Percentiles rank a stretch among this genome's conserved stretches.
These are phyloP conservation scores for Gryllus longicercus DNA, from an alignment of 2,888 invertebrate genomes.

Conservation along the genomic window DNA sequence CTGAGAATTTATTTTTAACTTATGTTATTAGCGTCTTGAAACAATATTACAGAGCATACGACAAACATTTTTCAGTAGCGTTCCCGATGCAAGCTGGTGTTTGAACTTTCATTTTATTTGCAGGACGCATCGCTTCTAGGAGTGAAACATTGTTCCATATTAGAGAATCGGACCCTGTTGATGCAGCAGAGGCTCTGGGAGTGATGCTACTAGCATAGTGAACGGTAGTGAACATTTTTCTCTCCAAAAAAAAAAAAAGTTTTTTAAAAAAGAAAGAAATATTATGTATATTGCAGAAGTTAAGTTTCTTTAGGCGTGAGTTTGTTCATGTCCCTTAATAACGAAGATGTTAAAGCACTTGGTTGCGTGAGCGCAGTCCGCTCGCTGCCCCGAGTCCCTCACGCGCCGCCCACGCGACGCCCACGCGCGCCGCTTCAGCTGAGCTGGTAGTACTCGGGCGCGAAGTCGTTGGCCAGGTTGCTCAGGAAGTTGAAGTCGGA, in stretches of 20 bases:
- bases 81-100: too few relatives aligned
- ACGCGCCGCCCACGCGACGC: not conserved
- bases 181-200: slow-evolving; percentile 5
- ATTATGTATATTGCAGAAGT: not conserved
- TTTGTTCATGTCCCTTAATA: not conserved
- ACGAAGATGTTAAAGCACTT: slow-evolving; percentile 2
- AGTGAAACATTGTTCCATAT: too few relatives aligned
- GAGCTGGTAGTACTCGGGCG: slow-evolving; percentile 83
- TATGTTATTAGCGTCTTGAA: too few relatives aligned
- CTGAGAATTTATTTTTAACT: too few relatives aligned
- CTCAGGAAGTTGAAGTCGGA: slow-evolving; percentile 92
- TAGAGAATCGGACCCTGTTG: too few relatives aligned
- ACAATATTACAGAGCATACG: too few relatives aligned
- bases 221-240: slow-evolving; percentile 9
- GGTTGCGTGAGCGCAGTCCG: not conserved
- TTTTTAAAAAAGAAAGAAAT: too few relatives aligned
- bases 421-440: slow-evolving; percentile 50
- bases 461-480: slow-evolving; percentile 88
- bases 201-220: slow-evolving; percentile 9
- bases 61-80: too few relatives aligned
- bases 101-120: too few relatives aligned
- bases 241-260: not conserved
- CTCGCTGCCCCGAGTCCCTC: not conserved
- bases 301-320: not conserved
- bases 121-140: too few relatives aligned